Percentiles rank a stretch among this genome's conserved stretches.
Conservation (phyloP, 2,113 vertebrate genomes). For the Istiophorus platypterus region DNA sequence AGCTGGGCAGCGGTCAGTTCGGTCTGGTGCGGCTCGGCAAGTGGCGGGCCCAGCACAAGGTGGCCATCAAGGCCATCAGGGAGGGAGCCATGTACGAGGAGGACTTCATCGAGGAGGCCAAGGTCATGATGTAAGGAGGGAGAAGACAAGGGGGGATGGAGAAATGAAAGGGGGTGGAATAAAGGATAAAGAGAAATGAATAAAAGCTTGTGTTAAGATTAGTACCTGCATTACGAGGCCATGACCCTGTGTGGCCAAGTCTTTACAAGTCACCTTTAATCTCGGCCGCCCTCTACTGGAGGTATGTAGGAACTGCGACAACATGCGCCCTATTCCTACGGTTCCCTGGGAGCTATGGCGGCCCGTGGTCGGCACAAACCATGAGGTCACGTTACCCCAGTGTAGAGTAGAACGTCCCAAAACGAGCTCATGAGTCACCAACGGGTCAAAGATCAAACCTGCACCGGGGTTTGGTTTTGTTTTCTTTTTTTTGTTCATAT, state of each 20-base stretch:
- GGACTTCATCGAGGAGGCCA: conserved; percentile 88
- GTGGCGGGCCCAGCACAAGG: conserved; percentile 92
- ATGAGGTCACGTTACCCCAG: neutral
- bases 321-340: neutral
- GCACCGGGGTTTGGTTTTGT: too few relatives aligned
- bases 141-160: neutral
- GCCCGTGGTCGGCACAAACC: neutral
- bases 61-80: conserved; percentile 96
- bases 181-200: too few relatives aligned
- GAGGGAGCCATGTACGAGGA: conserved; percentile 94
- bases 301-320: neutral
- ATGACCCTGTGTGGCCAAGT: too few relatives aligned
- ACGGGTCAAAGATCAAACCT: too few relatives aligned
- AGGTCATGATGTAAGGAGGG: conserved; percentile 86
- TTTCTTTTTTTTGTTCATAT: too few relatives aligned
- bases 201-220: neutral
- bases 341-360: too few relatives aligned
- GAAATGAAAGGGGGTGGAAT: too few relatives aligned
- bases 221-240: too few relatives aligned
- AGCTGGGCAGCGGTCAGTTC: conserved; percentile 92
- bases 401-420: neutral
- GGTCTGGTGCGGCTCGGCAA: conserved; percentile 93
- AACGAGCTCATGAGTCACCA: too few relatives aligned
- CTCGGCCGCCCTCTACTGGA: conserved; percentile 8
- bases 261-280: neutral